These are phyloP conservation scores for Mystacides longicornis DNA, from an alignment of 2,888 invertebrate species.

Conservation along the genomic window DNA sequence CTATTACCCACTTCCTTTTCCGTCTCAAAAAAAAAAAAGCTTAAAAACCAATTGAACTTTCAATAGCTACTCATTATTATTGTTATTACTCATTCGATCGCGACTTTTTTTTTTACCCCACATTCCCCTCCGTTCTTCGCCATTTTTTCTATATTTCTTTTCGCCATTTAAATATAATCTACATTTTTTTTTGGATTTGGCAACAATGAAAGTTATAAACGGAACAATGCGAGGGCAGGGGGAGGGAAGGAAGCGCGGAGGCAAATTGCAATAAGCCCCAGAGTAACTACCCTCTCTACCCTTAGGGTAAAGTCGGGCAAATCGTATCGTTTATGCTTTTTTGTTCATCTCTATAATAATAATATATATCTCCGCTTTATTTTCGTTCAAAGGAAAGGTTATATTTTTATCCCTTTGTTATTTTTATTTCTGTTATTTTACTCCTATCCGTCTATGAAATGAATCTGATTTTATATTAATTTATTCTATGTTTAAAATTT, in stretches of 20 bases:
- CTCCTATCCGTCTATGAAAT: not conserved
- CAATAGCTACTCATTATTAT: not conserved
- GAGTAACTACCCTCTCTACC: conserved; percentile 6
- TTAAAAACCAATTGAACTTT: not conserved
- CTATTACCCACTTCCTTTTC: too few relatives aligned
- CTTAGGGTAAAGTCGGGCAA: not conserved
- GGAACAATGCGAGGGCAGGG: conserved; percentile 4
- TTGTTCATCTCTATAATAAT: not conserved
- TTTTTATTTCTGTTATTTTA: not conserved
- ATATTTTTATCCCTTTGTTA: not conserved
- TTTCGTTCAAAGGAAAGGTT: not conserved
- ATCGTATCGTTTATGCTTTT: not conserved
- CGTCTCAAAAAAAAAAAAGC: too few relatives aligned
- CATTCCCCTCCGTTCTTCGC: not conserved
- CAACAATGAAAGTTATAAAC: not conserved
- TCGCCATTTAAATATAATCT: not conserved
- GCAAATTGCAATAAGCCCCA: conserved; percentile 26
- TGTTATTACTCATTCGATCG: too few relatives aligned
- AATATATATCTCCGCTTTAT: not conserved
- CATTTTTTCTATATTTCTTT: not conserved
- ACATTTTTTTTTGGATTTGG: not conserved
- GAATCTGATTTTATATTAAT: not conserved
- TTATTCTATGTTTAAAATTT: not conserved
- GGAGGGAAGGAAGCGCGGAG: conserved; percentile 21
- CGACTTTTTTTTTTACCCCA: too few relatives aligned